Percentiles rank a stretch among this genome's conserved stretches.
These are phyloP conservation scores for Netelia fuscicornis DNA, from an alignment of 2,888 invertebrate species.

Conservation along the genomic window DNA sequence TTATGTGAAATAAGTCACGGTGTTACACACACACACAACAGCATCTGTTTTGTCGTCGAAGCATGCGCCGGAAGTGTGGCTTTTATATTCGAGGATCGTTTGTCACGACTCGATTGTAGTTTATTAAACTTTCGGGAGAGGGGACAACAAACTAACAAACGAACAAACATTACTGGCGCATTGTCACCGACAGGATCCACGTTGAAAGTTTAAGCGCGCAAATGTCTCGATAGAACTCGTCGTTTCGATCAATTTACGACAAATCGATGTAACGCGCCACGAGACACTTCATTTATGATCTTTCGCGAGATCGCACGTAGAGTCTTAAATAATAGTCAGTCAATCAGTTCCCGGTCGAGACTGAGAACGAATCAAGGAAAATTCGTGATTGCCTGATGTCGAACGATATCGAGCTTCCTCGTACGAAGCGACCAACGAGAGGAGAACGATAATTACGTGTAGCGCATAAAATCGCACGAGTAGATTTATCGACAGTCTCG, in stretches of 20 bases:
- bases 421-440: too few species aligned
- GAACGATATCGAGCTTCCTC: slow-evolving; percentile 21
- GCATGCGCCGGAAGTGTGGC: slow-evolving; percentile 47
- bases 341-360: slow-evolving; percentile 74
- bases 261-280: slow-evolving; percentile 32
- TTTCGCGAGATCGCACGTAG: slow-evolving; percentile 74
- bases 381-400: slow-evolving; percentile 46
- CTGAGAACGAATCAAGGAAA: not conserved
- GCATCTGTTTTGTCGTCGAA: slow-evolving; percentile 52
- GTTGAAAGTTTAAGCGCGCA: slow-evolving; percentile 9
- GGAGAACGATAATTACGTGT: too few species aligned
- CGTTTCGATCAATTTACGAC: slow-evolving; percentile 31
- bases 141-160: slow-evolving; percentile 78
- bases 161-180: too few species aligned
- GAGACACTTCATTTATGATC: not conserved
- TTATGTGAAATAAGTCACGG: not conserved
- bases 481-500: too few species aligned
- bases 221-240: too few species aligned
- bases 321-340: slow-evolving; percentile 83
- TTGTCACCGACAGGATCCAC: slow-evolving; percentile 67
- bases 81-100: slow-evolving; percentile 56
- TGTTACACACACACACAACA: slow-evolving; percentile 16
- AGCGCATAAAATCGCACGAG: too few species aligned
- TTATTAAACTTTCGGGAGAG: slow-evolving; percentile 61
- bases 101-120: slow-evolving; percentile 52